Conservation (phyloP, 2,888 invertebrate species). For the Chloroclystis v-ata region DNA sequence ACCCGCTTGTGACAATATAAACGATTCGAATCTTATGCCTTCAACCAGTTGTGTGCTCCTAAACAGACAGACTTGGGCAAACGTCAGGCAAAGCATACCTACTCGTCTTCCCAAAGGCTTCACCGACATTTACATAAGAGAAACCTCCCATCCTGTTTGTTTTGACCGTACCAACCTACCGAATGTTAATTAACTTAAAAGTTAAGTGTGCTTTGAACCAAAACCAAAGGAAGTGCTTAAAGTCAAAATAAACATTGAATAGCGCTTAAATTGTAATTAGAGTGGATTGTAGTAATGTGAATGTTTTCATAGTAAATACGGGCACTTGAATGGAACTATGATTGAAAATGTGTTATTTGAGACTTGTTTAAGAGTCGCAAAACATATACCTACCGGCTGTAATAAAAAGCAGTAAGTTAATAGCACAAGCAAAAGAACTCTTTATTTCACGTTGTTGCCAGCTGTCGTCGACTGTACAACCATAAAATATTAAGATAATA, state of each 20-base stretch:
- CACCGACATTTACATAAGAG: slow-evolving; percentile 43
- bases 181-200: slow-evolving; percentile 35
- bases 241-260: slow-evolving; percentile 23
- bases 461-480: background rate
- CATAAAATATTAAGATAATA: slow-evolving; percentile 7
- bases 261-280: slow-evolving; percentile 29
- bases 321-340: background rate
- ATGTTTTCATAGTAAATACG: slow-evolving; percentile 11
- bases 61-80: slow-evolving; percentile 12
- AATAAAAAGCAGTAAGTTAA: too few species aligned
- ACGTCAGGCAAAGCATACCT: slow-evolving; percentile 11
- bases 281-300: slow-evolving; percentile 23
- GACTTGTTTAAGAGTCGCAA: too few species aligned
- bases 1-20: background rate
- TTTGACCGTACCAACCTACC: slow-evolving; percentile 33
- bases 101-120: slow-evolving; percentile 20
- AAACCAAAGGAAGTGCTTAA: slow-evolving; percentile 28
- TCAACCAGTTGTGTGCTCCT: background rate
- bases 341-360: background rate
- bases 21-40: background rate
- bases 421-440: too few species aligned
- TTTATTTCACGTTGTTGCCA: background rate
- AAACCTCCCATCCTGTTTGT: slow-evolving; percentile 29
- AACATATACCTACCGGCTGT: too few species aligned
- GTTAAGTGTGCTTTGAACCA: slow-evolving; percentile 31